Evolutionary conservation across 2,113 vertebrate species (phyloP).

Genomic region (Oryctolagus cuniculus): mOryCun1.1 NC_091432.1:216736001-216736500

Average conservation of each 20-base stretch:
- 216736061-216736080: not conserved
- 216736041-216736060: not conserved
- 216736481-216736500: not conserved
- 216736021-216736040: not conserved
- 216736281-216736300: not conserved
- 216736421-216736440: not conserved
- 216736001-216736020: not conserved
- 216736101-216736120: not conserved
- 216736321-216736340: not conserved
- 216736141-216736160: too few species aligned
- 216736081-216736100: not conserved
- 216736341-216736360: not conserved
- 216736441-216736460: not conserved
- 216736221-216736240: not conserved
- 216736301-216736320: too few species aligned
- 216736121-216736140: rapidly evolving
- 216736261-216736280: not conserved
- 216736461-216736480: not conserved
- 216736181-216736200: not conserved
- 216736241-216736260: not conserved
- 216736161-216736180: not conserved
- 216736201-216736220: not conserved
- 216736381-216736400: not conserved
- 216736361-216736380: not conserved
- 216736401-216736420: not conserved